Evolutionary conservation across 1,140 invertebrate genomes (phyloP), one percentile per base, ranked within the genome.

Genomic region (Carposina sasakii): DNA sequence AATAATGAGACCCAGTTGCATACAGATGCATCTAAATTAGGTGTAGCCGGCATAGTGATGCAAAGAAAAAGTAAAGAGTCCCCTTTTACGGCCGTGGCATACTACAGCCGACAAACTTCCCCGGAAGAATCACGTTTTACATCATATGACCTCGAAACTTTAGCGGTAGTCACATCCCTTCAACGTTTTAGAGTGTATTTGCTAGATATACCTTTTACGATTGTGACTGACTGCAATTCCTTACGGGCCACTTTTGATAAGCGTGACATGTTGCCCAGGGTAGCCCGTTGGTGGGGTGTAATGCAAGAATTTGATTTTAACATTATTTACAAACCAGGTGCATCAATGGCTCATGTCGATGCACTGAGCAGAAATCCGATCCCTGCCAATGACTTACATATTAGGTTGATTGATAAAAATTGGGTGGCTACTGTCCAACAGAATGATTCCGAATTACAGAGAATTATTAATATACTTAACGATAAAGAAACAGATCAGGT

Each of bases 101-200:
- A 68, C 42, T 66, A 37, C 20, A 60, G 53, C 31, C 23, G 51
- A 24, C 36, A 42, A 9, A 68, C 60, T 17, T 13, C 33, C 2
- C 33, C 33, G 2, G 52, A 52, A 20, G 51, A 71, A 51, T 24
- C 16, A 12, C 24, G 34, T n/a, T 63, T 61, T 41, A 57, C 58
- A 37, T 54, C 50, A 12, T 71, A 68, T 39, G 65, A 72, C 31
- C 16, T 64, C 10, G 68, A 73, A 36, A 65, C 66, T 2, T 22
- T 72, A 23, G 60, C 63, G 1, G 50, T 70, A 1, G 57, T 73
- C 1, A 23, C 46, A 13, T 37, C 56, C 0, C 10, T 73, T 13
- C 55, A 56, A 22, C 41, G 48, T 24, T 72, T 73, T 48, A 20
- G 56, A 23, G 30, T 54, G 2, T 72, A 72, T 31, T 33, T 70